Base-by-base conservation (phyloP, 1,140 invertebrate species). In the Chrysomallon squamiferum region DNA sequence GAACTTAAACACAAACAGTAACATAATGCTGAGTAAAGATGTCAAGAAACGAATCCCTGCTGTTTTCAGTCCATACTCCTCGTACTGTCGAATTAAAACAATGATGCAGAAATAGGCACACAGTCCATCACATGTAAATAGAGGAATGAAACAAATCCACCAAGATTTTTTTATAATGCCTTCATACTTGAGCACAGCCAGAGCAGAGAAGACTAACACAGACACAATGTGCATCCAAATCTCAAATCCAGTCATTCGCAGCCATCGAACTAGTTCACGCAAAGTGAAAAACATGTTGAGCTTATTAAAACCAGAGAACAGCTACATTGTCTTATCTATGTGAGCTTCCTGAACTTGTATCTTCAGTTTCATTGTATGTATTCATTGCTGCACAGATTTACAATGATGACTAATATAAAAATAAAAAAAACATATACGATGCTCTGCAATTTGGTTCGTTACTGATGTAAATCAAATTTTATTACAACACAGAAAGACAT, bases 91-190 rank as follows among this genome's bases (percentile, higher is more conserved):
- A 75, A 98, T 95, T 78, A 95, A 93, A 49, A 97, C 92, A 75
- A 97, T 97, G 18, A 93, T 90, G 81, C 94, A 95, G 84, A 98
- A 97, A 85, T 98, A 98, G 18, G 92, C 91, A 86, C 95, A 95
- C 49, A 96, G 87, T 43, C 92, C 93, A 88, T 98, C 95, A 69
- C 92, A 92, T 25, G 94, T 89, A 87, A 96, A 98, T 29, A 97
- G 85, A 0, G 95, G 95, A 5, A 92, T 90, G 85, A 97, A 96
- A 30, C 95, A 90, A 58, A 90, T 89, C 91, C 94, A 96, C 87
- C 88, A 88, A 5, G 81, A 79, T 15, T 76, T 69, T 13, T 65
- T 59, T 3, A 77, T 74, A 52, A 79, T 27, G 7, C 59, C 66
- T 68, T 88, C 88, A 22, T 85, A 57, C 71, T 88, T 88, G 13